Conservation (phyloP, 2,797 vertebrate species). For the Chiloscyllium punctatum region DNA sequence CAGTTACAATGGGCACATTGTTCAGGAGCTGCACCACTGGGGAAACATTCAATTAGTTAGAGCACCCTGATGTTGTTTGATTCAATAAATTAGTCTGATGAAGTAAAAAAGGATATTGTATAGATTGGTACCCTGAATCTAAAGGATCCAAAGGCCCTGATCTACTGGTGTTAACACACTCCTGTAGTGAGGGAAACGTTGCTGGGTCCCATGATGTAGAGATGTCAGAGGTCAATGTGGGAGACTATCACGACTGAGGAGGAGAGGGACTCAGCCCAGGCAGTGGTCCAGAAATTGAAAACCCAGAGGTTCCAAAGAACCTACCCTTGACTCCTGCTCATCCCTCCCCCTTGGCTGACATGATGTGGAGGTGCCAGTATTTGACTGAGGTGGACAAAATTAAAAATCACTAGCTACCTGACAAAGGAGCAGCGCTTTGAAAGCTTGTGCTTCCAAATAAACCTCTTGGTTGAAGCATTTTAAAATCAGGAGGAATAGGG, state of each 20-base stretch:
- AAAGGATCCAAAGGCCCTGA: not conserved
- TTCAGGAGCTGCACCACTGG: not conserved
- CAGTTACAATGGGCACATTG: not conserved
- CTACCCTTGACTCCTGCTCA: no score
- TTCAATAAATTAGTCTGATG: not conserved
- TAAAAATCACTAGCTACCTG: no score
- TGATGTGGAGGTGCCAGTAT: no score
- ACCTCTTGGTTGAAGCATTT: not conserved
- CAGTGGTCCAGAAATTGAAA: not conserved
- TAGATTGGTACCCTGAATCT: not conserved
- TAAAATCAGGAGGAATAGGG: not conserved
- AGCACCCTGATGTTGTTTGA: not conserved
- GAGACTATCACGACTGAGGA: not conserved
- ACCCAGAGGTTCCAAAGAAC: not conserved
- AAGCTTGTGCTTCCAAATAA: no score
- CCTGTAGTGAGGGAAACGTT: not conserved
- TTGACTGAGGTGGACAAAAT: no score
- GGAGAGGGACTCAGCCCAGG: not conserved
- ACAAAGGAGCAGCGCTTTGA: no score
- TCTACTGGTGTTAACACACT: not conserved
- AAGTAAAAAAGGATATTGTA: not conserved
- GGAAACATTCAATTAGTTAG: not conserved
- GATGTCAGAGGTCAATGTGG: not conserved
- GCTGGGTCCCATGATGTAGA: not conserved
- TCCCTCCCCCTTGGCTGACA: not conserved